Base-by-base conservation (phyloP, 2,113 vertebrate species). In the Syngnathus floridae region DNA sequence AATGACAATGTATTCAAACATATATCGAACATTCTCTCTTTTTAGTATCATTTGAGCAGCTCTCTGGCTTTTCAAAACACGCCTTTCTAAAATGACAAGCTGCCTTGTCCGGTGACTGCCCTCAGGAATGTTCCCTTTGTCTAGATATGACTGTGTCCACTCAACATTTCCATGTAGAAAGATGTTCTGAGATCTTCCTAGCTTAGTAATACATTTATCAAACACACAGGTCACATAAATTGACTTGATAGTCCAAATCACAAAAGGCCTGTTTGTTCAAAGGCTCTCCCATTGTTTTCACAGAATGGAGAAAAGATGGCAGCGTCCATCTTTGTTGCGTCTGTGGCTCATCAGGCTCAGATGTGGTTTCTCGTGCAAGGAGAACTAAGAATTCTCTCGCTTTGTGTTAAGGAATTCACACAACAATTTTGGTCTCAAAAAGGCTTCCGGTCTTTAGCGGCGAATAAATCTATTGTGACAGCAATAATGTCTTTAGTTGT, bases 121-220 rank as follows among this genome's bases (percentile, higher is more conserved):
- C 82, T 81, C 80, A 85, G 82, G 85, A 88, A 88, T 87, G 84
- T 70, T 81, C 63, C 76, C 69, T 84, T 84, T 87, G 81, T 85
- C 70, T 82, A 81, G 74, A 70, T 64, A 64, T 77, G 69, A 62
- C 65, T 54, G 64, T 37, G 67, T 75, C 74, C 76, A 79, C 37
- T 69, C 73, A 80, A 70, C 75, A 60, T 82, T 85, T 86, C 78
- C 80, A 77, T 78, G 80, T 57, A 48, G 59, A 58, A 49, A 74
- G 65, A 69, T 55, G 65, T 64, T n/a, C 31, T 12, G 38, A 73
- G 64, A 66, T 49, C 63, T 64, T 17, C 35, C 17, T 45, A 45
- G 49, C 62, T 36, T 60, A 37, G 35, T 61, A 68, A 59, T 26
- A 16, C 59, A 60, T 38, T 49, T 21, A 21, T 43, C 16, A 22